Conservation (phyloP, 2,888 invertebrate genomes). For the Galerucella calmariensis region DNA sequence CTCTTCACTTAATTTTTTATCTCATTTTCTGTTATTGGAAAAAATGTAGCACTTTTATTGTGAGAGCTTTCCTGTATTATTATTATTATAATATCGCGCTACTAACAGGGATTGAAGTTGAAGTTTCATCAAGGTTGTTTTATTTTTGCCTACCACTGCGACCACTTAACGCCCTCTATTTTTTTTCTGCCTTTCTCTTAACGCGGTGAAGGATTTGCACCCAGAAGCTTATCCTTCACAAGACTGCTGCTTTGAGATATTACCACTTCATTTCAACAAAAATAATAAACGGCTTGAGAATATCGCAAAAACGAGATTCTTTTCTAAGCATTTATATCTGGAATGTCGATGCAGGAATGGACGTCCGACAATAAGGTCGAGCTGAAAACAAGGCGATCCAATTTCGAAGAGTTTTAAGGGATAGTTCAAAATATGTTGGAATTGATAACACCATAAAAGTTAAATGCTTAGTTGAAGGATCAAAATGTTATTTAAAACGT, state of each 20-base stretch:
- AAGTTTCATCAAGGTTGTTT: constrained; percentile 12
- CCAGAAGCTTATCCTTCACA: constrained; percentile 18
- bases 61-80: not conserved
- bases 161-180: constrained; percentile 12
- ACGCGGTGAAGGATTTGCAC: constrained; percentile 23
- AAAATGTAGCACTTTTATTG: not conserved
- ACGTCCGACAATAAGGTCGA: not conserved
- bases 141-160: constrained; percentile 16
- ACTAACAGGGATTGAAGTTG: not conserved
- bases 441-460: not conserved
- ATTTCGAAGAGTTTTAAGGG: not conserved
- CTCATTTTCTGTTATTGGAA: too few relatives aligned
- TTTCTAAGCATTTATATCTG: constrained; percentile 3
- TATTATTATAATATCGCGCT: not conserved
- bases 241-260: constrained; percentile 24
- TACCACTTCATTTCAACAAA: constrained; percentile 21
- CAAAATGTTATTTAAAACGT: too few relatives aligned
- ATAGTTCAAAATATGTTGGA: not conserved
- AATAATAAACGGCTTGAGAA: constrained; percentile 18
- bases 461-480: too few relatives aligned
- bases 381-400: not conserved
- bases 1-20: too few relatives aligned
- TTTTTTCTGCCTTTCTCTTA: constrained; percentile 1
- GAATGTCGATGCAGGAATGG: constrained; percentile 4
- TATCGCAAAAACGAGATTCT: constrained; percentile 6